A percentile compares a stretch with the other conserved stretches of the same genome.
phyloP scores from a whole-genome alignment of 2,113 vertebrate species.

The Athene noctua region DNA sequence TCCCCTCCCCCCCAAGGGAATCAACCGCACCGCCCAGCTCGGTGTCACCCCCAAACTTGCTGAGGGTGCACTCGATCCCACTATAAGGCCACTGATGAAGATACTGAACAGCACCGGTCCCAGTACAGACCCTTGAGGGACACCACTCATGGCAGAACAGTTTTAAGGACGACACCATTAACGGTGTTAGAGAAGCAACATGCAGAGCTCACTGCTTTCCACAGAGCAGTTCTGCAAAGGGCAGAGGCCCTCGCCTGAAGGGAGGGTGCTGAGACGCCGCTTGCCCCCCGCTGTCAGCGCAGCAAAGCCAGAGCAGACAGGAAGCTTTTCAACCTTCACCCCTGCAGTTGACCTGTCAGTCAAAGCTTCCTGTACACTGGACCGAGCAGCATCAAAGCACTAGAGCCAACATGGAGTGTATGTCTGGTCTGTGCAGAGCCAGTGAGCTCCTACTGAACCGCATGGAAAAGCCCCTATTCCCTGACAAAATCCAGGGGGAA shows the following conservation, averaged over 20 bases:
- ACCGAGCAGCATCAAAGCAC: neutral
- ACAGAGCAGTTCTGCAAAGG: neutral
- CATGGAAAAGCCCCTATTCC: neutral
- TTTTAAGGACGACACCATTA: neutral
- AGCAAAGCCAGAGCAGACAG: neutral
- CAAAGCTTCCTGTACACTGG: neutral
- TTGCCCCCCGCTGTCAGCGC: rapidly evolving
- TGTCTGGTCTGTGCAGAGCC: neutral
- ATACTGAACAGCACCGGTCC: neutral
- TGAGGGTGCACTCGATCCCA: neutral
- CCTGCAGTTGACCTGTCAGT: neutral
- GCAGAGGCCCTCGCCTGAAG: neutral
- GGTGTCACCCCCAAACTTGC: neutral
- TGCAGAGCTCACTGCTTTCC: neutral
- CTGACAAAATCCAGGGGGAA: neutral
- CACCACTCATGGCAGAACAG: neutral
- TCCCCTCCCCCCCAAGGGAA: too few species aligned
- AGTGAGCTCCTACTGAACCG: neutral
- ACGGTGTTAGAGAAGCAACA: neutral
- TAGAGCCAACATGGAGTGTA: neutral
- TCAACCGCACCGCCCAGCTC: neutral
- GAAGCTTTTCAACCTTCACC: neutral
- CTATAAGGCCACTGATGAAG: too few species aligned
- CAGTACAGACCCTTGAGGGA: neutral
- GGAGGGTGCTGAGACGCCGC: neutral